Evolutionary conservation across 1,140 invertebrate species (phyloP).

Genomic region (Eciton burchellii): DNA sequence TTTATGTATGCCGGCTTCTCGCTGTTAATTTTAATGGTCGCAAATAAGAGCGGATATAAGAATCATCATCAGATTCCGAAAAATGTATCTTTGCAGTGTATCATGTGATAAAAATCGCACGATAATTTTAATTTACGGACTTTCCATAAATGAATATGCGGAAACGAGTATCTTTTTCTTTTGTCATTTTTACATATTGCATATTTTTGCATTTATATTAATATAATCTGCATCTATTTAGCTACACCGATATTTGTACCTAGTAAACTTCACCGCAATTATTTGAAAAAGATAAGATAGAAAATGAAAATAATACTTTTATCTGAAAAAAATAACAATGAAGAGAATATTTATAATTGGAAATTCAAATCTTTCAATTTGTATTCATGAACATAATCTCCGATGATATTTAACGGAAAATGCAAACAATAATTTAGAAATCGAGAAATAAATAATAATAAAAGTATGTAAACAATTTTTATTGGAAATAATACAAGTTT

Average conservation of each 20-base stretch:
- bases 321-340: too few relatives aligned
- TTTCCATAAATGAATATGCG: not conserved
- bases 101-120: not conserved
- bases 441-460: not conserved
- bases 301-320: not conserved
- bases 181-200: not conserved
- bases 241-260: too few relatives aligned
- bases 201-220: not conserved
- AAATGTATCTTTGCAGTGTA: slow-evolving; percentile 6
- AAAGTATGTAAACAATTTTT: slow-evolving; percentile 1
- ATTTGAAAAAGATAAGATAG: not conserved
- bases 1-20: not conserved
- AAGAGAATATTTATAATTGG: not conserved
- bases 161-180: not conserved
- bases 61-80: not conserved
- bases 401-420: not conserved
- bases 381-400: slow-evolving; percentile 6
- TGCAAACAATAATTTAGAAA: not conserved
- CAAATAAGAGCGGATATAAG: not conserved
- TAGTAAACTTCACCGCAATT: not conserved
- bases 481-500: not conserved
- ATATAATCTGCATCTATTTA: too few relatives aligned
- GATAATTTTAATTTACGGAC: not conserved
- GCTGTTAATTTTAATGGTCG: not conserved
- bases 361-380: slow-evolving; percentile 15